phyloP scores from a whole-genome alignment of 2,888 invertebrate species.

The Podabrus alpinus region DNA sequence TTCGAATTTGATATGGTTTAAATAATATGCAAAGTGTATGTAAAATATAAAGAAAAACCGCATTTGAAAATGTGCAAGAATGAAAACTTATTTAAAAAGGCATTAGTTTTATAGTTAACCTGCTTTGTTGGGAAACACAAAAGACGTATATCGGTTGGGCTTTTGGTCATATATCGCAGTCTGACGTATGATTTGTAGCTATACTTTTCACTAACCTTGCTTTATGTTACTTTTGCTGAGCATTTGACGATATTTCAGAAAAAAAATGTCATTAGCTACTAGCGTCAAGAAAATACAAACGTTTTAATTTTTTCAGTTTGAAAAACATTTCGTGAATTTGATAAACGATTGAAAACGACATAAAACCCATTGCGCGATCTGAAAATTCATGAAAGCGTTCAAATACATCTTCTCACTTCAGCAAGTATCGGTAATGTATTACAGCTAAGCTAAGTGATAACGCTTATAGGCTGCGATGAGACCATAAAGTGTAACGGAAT shows the following conservation, averaged over 20 bases:
- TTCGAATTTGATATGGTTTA: constrained; percentile 33
- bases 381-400: constrained; percentile 42
- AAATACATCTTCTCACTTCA: constrained; percentile 54
- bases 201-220: constrained; percentile 30
- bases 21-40: constrained; percentile 31
- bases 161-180: constrained; percentile 48
- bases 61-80: constrained; percentile 41
- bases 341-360: constrained; percentile 28
- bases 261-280: constrained; percentile 8
- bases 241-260: constrained; percentile 19
- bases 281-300: background rate
- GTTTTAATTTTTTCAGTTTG: constrained; percentile 3
- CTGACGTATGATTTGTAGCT: constrained; percentile 33
- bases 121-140: constrained; percentile 48
- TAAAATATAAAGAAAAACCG: constrained; percentile 30
- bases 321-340: constrained; percentile 12
- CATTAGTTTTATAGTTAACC: constrained; percentile 43
- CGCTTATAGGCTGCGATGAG: constrained; percentile 47
- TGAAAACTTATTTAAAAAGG: constrained; percentile 44
- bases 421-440: constrained; percentile 54
- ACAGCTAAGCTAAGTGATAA: constrained; percentile 47
- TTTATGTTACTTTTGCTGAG: constrained; percentile 27
- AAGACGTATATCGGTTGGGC: constrained; percentile 45
- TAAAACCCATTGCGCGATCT: constrained; percentile 28
- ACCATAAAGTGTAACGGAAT: constrained; percentile 48